Evolutionary conservation across 1,140 invertebrate genomes (phyloP), one percentile per base, ranked within the genome.

Genomic region (Drosophila gunungcola): DNA sequence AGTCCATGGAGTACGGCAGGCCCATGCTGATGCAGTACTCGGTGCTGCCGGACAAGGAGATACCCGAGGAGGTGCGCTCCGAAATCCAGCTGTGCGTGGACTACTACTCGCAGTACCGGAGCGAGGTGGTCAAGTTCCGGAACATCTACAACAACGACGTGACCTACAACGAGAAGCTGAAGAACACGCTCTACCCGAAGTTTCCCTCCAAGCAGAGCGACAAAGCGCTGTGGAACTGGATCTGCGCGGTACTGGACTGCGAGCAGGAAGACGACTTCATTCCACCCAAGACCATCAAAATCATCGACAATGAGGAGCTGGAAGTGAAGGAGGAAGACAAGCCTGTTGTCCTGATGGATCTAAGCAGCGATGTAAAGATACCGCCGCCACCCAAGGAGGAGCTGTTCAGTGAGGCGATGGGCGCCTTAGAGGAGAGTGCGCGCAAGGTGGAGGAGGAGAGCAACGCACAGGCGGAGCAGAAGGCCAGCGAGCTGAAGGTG

Each of bases 21-120:
- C 97, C 98, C 1, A 97, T 98, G 95, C 93, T 97, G 9, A 95
- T 99, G 93, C 96, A 96, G 75, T 98, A 97, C 79, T 96, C 95
- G 63, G 95, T 97, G 54, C 93, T 96, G 5, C 95, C 97, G 80
- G 97, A 98, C 91, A 95, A 95, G 36, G 96, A 96, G 85, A 93
- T 98, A 39, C 95, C 96, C 13, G 95, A 96, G 81, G 96, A 97
- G 91, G 94, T 97, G 41, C 95, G 98, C 80, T 95, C 96, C 73
- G 97, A 98, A 93, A 97, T 98, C 94, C 96, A 96, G 93, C 95
- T 95, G 85, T 96, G 97, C 89, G 95, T 96, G 9, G 96, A 98
- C 80, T 98, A 97, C 92, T 98, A 98, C 82, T 95, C 94, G 77
- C 94, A 95, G 53, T 92, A 81, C 70, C 95, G 97, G 74, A 95